Evolutionary conservation across 2,888 invertebrate genomes (phyloP), one percentile per base, ranked within the genome.

Genomic region (Sepiola atlantica): DNA sequence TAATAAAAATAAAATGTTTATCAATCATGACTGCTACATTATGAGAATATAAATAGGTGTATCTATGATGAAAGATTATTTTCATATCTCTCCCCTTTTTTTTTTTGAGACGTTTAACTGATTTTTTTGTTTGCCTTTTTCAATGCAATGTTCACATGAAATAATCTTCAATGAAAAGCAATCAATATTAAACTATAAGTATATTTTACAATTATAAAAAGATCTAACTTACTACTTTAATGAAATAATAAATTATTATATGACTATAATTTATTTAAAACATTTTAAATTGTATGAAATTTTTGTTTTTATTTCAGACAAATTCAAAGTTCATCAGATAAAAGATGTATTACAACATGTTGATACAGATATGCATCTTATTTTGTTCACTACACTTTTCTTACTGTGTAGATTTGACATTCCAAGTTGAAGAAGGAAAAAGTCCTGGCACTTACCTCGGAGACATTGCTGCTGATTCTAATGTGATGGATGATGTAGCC

Each of bases 391-490:
- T 77, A 32, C 77, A 77, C 14, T 12, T 77, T n/a, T 77, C 77
- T 32, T 16, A 16, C 16, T n/a, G 77, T 77, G 77, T 77, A 32
- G 77, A 77, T 16, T 16, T 77, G 14, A 77, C 77, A 77, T 77
- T 77, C 18, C n/a, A 77, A 77, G 77, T 77, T n/a, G 77, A 77
- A 3, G 77, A 77, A n/a, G 77, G 77, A 4, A 77, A 77, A n/a
- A 77, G 77, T 77, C 77, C 77, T 32, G 77, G 77, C 14, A 77
- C 77, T 77, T 77, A 77, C 77, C 77, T 77, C 2, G 77, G 77
- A n/a, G 77, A 77, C n/a, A 77, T 77, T 77, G 77, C 77, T n/a
- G 77, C 77, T 16, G 77, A 77, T 77, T 77, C 77, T 77, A 77
- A 77, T 77, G 77, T 77, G 14, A 77, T 77, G 77, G 77, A 77